These are phyloP conservation scores for Exaiptasia diaphana DNA, from an alignment of 64 coral and sea anemone genomes.

Conservation along the genomic window DNA sequence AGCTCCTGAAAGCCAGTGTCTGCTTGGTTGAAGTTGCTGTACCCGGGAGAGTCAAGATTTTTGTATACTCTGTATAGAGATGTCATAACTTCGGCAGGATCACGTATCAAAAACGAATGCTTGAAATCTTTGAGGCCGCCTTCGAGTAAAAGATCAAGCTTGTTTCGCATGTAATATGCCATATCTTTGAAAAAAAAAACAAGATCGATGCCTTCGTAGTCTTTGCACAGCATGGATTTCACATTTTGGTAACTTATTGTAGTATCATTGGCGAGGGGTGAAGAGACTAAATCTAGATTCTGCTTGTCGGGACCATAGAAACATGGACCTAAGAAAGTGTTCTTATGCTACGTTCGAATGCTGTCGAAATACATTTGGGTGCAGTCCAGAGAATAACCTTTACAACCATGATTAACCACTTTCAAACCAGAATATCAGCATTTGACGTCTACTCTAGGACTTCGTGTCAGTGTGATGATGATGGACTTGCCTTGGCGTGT, in stretches of 20 bases:
- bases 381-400: too few species aligned
- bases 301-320: too few species aligned
- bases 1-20: conserved; percentile 69
- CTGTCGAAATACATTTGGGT: too few species aligned
- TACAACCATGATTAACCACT: too few species aligned
- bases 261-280: too few species aligned
- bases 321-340: too few species aligned
- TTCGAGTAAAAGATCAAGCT: conserved; percentile 54
- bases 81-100: conserved; percentile 37
- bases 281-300: too few species aligned
- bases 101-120: conserved; percentile 65
- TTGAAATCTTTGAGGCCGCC: conserved; percentile 29
- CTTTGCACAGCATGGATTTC: conserved; percentile 42
- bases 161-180: conserved; percentile 76
- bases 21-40: conserved; percentile 62
- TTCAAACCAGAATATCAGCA: too few species aligned
- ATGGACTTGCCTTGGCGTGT: too few species aligned
- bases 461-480: too few species aligned
- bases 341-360: too few species aligned
- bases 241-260: conserved; percentile 49
- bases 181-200: conserved; percentile 81
- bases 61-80: conserved; percentile 43
- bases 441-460: too few species aligned
- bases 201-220: conserved; percentile 60
- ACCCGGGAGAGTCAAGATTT: conserved; percentile 53